Percentiles rank a stretch among this genome's conserved stretches.
Conservation (phyloP, 2,797 vertebrate genomes). For the Choloepus didactylus region DNA sequence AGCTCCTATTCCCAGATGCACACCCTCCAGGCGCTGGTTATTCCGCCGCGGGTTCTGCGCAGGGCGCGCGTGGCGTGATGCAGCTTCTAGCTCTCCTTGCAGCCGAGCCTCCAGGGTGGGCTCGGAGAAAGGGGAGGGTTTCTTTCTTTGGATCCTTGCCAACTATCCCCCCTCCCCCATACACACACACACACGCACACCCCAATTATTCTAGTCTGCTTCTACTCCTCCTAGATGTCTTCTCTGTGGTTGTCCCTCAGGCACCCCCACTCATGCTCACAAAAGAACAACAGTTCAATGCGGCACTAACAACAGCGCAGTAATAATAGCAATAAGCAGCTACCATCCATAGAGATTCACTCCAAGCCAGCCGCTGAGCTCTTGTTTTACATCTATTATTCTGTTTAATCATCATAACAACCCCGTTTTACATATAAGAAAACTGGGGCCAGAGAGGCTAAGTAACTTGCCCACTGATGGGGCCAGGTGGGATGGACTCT, state of each 20-base stretch:
- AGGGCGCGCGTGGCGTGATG: background rate
- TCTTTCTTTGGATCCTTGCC: background rate
- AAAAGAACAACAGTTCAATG: slow-evolving; percentile 28
- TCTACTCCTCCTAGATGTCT: background rate
- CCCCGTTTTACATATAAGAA: background rate
- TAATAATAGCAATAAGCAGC: background rate
- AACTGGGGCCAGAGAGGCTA: background rate
- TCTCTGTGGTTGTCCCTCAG: background rate
- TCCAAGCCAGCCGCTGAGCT: background rate
- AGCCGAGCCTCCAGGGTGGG: background rate
- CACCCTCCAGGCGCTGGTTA: background rate
- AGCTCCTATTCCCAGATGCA: background rate
- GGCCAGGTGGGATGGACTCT: background rate
- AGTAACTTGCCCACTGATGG: background rate
- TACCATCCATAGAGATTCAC: slow-evolving; percentile 54
- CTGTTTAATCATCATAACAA: background rate
- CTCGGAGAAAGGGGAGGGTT: background rate
- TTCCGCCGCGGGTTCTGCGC: background rate
- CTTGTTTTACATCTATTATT: background rate
- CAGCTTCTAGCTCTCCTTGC: background rate
- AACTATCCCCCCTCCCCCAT: background rate
- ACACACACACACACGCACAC: no score
- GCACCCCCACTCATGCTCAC: slow-evolving; percentile 2
- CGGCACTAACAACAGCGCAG: background rate
- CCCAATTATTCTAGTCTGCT: background rate